These are phyloP conservation scores for Atlantisia rogersi DNA, from an alignment of 2,113 vertebrate genomes.

Conservation along the genomic window DNA sequence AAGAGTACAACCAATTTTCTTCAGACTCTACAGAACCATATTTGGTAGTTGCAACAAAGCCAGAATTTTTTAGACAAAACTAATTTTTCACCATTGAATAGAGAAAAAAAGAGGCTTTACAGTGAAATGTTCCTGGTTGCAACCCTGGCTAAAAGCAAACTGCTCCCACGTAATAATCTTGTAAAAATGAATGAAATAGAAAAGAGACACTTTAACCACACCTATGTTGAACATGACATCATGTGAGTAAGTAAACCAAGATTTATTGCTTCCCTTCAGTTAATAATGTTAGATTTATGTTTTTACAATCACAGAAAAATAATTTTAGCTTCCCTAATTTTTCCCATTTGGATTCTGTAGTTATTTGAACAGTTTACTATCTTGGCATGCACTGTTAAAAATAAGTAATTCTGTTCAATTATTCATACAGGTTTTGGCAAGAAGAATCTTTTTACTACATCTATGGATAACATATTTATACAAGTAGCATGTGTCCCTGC, in stretches of 20 bases:
- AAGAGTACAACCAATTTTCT: not conserved
- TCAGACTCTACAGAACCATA: not conserved
- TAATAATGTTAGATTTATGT: not conserved
- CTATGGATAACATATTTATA: not conserved
- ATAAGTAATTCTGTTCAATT: not conserved
- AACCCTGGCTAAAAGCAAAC: not conserved
- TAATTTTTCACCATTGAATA: not conserved
- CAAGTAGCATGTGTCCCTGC: not conserved
- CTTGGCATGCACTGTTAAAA: slow-evolving; percentile 15
- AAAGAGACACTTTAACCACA: slow-evolving; percentile 5
- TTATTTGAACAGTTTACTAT: slow-evolving; percentile 1
- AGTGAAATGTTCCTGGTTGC: not conserved
- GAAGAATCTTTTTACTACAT: not conserved
- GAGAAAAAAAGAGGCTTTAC: not conserved
- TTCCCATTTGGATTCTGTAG: not conserved
- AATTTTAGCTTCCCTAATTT: not conserved
- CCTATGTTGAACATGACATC: not conserved
- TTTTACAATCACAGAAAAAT: not conserved
- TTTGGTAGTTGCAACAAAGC: not conserved
- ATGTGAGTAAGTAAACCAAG: slow-evolving; percentile 13
- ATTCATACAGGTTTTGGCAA: not conserved
- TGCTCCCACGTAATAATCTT: not conserved
- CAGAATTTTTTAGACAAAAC: not conserved
- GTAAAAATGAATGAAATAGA: not conserved
- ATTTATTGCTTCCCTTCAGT: not conserved